Conservation (phyloP, 2,888 invertebrate species). For the Xylota sylvarum region DNA sequence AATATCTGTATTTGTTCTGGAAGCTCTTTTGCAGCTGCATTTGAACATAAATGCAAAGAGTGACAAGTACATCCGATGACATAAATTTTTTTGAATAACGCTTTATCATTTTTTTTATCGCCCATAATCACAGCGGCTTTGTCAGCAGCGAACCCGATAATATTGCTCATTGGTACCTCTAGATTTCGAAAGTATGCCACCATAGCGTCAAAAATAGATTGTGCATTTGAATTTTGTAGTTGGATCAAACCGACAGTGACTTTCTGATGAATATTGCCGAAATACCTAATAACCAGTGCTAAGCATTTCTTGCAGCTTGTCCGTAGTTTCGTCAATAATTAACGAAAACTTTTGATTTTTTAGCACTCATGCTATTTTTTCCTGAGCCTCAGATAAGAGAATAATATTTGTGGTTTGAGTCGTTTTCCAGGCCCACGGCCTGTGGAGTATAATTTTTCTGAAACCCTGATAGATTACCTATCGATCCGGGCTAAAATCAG, state of each 20-base stretch:
- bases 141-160: constrained; percentile 1
- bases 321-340: too few species aligned
- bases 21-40: constrained; percentile 1
- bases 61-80: neutral
- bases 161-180: constrained; percentile 1
- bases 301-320: too few species aligned
- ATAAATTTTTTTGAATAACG: neutral
- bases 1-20: neutral
- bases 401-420: too few species aligned
- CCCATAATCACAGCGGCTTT: constrained; percentile 17
- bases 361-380: too few species aligned
- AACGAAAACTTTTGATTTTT: too few species aligned
- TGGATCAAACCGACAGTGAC: neutral
- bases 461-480: too few species aligned
- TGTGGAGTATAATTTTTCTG: too few species aligned
- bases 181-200: neutral
- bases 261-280: neutral
- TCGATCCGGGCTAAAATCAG: too few species aligned
- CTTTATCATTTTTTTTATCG: constrained; percentile 10
- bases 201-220: constrained; percentile 2
- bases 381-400: too few species aligned
- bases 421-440: too few species aligned
- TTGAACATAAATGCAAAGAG: neutral
- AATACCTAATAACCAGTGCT: neutral
- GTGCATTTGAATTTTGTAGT: neutral